Percentiles rank a stretch among this genome's conserved stretches.
These are phyloP conservation scores for Trichonephila clavata DNA, from an alignment of 1,140 invertebrate genomes.

Conservation along the genomic window DNA sequence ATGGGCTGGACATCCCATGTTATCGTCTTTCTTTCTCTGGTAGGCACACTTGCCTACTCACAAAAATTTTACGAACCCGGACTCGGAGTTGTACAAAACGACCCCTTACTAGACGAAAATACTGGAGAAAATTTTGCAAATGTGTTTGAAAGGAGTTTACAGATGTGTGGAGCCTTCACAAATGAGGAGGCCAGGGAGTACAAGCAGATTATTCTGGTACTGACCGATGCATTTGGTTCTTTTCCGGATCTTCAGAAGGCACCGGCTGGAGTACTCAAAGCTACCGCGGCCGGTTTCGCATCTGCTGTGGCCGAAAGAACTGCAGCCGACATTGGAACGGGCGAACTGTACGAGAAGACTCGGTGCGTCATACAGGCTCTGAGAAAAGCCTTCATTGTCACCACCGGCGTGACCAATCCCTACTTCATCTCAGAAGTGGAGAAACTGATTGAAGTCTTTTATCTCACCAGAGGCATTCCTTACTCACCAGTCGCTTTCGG, in stretches of 20 bases:
- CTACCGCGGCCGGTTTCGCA: constrained; percentile 25
- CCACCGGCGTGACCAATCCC: constrained; percentile 33
- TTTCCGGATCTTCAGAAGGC: constrained; percentile 26
- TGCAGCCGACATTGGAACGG: constrained; percentile 7
- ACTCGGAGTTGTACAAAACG: constrained; percentile 42
- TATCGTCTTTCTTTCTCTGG: constrained; percentile 39
- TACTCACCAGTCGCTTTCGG: not conserved
- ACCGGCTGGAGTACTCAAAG: not conserved
- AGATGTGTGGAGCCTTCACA: constrained; percentile 14
- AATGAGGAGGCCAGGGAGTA: not conserved
- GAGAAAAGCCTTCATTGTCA: not conserved
- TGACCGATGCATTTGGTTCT: constrained; percentile 16
- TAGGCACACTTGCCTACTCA: constrained; percentile 37
- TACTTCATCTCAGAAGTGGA: constrained; percentile 42
- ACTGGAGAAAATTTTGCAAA: constrained; percentile 36
- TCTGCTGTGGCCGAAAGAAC: constrained; percentile 1
- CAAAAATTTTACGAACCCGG: not conserved
- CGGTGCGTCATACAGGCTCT: constrained; percentile 14
- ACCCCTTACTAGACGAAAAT: constrained; percentile 3
- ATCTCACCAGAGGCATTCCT: not conserved
- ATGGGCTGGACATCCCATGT: constrained; percentile 66
- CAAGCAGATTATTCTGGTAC: not conserved
- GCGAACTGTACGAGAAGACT: not conserved
- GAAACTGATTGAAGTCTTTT: constrained; percentile 23
- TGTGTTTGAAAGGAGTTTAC: not conserved